Evolutionary conservation across 2,797 vertebrate genomes (phyloP).

Genomic region (Scomberomorus guttatus): DNA sequence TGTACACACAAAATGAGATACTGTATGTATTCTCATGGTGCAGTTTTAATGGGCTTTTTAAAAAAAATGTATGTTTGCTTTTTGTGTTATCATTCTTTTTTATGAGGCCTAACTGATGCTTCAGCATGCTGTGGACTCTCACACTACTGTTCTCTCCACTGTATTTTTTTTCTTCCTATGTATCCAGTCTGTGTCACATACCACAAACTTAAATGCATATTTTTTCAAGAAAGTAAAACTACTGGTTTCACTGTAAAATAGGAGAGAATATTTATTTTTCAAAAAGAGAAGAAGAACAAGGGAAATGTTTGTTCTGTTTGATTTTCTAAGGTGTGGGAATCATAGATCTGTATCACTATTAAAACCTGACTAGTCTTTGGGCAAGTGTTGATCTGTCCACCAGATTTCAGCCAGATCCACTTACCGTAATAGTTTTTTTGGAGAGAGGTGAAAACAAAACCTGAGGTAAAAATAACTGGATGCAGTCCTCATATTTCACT

Average conservation of each 20-base stretch:
- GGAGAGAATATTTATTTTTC: too few relatives aligned
- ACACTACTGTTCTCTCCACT: not conserved
- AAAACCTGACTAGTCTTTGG: not conserved
- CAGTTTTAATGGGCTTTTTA: too few relatives aligned
- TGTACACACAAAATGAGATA: not conserved
- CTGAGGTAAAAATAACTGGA: constrained; percentile 1
- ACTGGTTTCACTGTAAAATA: too few relatives aligned
- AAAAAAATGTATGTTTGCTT: too few relatives aligned
- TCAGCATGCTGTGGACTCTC: not conserved
- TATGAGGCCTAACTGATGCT: not conserved
- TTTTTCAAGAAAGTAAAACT: too few relatives aligned
- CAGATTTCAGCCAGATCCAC: not conserved
- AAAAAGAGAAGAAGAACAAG: not conserved
- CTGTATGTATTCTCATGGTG: not conserved
- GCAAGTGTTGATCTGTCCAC: not conserved
- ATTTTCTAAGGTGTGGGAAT: not conserved
- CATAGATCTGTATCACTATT: not conserved
- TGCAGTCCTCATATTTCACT: constrained; percentile 7
- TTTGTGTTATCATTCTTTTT: too few relatives aligned
- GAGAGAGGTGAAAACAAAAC: not conserved
- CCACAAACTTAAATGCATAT: too few relatives aligned
- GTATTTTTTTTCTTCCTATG: not conserved
- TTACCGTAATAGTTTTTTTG: not conserved
- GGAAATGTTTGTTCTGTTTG: not conserved
- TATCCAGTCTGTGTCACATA: too few relatives aligned